Base-by-base conservation (phyloP, 2,888 invertebrate genomes). In the Eupithecia abbreviata region DNA sequence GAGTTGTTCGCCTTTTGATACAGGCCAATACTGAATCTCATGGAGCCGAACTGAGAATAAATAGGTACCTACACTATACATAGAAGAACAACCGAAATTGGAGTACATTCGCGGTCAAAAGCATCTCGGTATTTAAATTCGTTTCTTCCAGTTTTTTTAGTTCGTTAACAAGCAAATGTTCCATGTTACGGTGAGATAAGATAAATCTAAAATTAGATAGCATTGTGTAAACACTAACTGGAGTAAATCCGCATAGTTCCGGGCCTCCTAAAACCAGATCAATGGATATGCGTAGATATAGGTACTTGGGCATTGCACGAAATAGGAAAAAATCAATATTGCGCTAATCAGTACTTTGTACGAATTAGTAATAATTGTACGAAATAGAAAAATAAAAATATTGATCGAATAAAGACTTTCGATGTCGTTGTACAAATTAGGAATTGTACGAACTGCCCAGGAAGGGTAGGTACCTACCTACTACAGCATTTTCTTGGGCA, bases 1-100 rank as follows among this genome's bases (percentile, higher is more conserved):
- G 45, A 69, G 69, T 69, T 5, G 45, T 69, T 69, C 69, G 69
- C 18, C 72, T 74, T 78, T 82, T 80, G 82, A 82, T 83, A 84
- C 86, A 85, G 86, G 84, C 84, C 87, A 84, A 82, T 82, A 90
- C 89, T 89, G 88, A 87, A 85, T 85, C 85, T 83, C 80, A 85
- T 85, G 84, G 82, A 85, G 83, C 82, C 79, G 85, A 79, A 80
- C 82, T 79, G 79, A 80, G 86, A 87, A 88, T 90, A 90, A 89
- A 90, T 90, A 86, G 51, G 75, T 77, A 79, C 73, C 77, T 78
- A 79, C 62, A 73, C 75, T 51, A 78, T 30, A 30, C 30, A 30
- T 73, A 76, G 80, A 80, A 68, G 76, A 79, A 81, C 73, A 66
- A 76, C 77, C 81, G 79, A 80, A 81, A 82, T 77, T 76, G 75